Evolutionary conservation across 2,113 vertebrate genomes (phyloP).

Genomic region (Syrrhaptes paradoxus): DNA sequence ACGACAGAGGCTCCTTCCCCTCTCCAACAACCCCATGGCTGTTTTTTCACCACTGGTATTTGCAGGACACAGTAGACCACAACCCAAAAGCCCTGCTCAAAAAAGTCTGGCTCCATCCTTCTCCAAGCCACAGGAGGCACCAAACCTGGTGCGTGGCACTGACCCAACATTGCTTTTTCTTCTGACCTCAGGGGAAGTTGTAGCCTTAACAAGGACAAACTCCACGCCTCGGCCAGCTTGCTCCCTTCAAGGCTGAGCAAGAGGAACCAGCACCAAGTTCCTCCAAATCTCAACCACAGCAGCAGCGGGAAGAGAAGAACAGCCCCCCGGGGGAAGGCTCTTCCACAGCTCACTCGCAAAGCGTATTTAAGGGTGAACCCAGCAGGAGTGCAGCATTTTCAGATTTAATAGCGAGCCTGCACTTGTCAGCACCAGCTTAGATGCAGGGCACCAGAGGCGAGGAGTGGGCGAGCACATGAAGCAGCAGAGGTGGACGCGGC

Average conservation of each 20-base stretch:
- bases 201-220: background rate
- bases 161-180: background rate
- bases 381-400: background rate
- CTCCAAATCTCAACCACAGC: background rate
- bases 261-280: background rate
- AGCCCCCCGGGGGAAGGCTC: background rate
- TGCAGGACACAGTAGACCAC: background rate
- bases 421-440: background rate
- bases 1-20: background rate
- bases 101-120: background rate
- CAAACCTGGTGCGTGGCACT: background rate
- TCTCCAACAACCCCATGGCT: background rate
- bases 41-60: background rate
- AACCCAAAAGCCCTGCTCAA: background rate
- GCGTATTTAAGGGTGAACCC: background rate
- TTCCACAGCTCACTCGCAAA: background rate
- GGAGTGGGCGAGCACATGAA: conserved; percentile 11
- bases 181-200: background rate
- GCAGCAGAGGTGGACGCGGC: background rate
- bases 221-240: background rate
- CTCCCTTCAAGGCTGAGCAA: background rate
- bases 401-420: conserved; percentile 16
- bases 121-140: background rate
- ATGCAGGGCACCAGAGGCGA: background rate
- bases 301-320: background rate